Evolutionary conservation across 2,797 vertebrate genomes (phyloP), one percentile per base, ranked within the genome.

Genomic region (Parotocinclus haroldoi): DNA sequence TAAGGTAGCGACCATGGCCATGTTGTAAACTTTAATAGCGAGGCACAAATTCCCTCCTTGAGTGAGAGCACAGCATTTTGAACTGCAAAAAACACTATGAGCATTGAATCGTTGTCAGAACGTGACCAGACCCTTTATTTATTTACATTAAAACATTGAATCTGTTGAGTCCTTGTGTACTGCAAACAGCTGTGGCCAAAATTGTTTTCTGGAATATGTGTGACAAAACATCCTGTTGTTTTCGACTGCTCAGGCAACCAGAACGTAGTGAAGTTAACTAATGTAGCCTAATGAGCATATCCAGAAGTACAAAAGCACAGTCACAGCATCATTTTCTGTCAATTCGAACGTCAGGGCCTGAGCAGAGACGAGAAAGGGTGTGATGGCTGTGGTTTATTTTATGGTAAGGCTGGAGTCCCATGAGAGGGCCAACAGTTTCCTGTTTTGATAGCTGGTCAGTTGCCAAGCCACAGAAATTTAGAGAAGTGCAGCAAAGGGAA

Each of bases 381-480:
- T 58, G 37, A 39, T 50, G 8, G 37, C 55, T 51, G 13, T 11
- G 46, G 64, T 9, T 50, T 18, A 12, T 46, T 12, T 36, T 17
- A 39, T 39, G 36, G 45, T 13, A 45, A 83, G 71, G 65, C 73
- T 76, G 61, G 65, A 78, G 73, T 58, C 73, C 77, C 66, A 66
- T 7, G 77, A 78, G 77, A 80, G 76, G 40, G 63, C 72, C 59
- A 80, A 67, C 80, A 79, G 83, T 87, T 84, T 83, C 73, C 74
- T 82, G 81, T 83, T 83, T 84, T 80, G 72, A 78, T 68, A 74
- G 68, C 76, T 80, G 73, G 78, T 82, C 81, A 66, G 64, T 78
- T 85, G 82, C 81, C 80, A 85, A 86, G 70, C 76, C 77, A 78
- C 78, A 75, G 76, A 79, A 85, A 85, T 72, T 62, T 76, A 69